A percentile compares a stretch with the other conserved stretches of the same genome.
Conservation (phyloP, 2,797 vertebrate species). For the Anguilla megastoma region DNA sequence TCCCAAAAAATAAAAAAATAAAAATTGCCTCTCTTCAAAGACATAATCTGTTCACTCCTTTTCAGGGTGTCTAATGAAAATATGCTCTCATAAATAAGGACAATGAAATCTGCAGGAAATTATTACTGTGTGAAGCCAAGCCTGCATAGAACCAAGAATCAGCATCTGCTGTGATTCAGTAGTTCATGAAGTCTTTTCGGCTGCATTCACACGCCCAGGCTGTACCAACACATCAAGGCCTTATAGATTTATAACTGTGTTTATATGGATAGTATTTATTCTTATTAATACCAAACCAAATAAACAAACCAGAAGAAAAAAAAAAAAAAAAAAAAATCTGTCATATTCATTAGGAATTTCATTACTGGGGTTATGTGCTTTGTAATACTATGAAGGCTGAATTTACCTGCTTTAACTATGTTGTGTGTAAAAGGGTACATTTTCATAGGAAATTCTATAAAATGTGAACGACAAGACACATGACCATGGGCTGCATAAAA, state of each 20-base stretch:
- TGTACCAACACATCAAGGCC: not conserved
- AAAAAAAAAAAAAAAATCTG: too few species aligned
- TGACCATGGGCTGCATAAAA: not conserved
- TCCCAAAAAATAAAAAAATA: constrained; percentile 40
- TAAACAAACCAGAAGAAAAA: too few species aligned
- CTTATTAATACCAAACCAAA: not conserved
- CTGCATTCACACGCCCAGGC: not conserved
- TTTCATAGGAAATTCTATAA: not conserved
- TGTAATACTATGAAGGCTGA: too few species aligned
- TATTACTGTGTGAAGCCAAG: not conserved
- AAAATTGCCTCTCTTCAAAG: constrained; percentile 2
- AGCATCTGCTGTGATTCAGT: not conserved
- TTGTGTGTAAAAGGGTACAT: too few species aligned
- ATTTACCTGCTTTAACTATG: too few species aligned
- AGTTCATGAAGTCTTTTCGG: not conserved
- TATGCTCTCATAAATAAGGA: constrained; percentile 24
- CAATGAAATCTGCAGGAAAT: constrained; percentile 28
- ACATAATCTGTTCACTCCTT: constrained; percentile 30
- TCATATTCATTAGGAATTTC: too few species aligned
- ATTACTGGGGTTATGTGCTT: too few species aligned
- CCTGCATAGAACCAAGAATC: not conserved
- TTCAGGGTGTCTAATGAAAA: constrained; percentile 16
- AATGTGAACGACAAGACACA: not conserved
- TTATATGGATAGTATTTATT: not conserved
- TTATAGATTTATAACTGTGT: not conserved